phyloP scores from a whole-genome alignment of 2,888 invertebrate species.

The Agrotis clavis region DNA sequence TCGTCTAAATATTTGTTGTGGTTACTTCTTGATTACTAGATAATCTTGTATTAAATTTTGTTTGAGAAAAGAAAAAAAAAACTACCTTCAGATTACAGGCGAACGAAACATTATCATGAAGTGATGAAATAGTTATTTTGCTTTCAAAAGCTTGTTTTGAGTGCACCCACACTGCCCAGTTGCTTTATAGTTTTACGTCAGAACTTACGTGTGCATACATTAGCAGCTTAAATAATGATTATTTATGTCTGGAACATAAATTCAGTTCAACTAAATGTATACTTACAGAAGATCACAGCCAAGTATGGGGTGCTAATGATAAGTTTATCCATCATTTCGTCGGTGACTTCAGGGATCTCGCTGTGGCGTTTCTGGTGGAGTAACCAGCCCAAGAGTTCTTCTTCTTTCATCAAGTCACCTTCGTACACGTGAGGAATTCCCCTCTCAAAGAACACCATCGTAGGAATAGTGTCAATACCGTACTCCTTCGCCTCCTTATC shows the following conservation, averaged over 20 bases:
- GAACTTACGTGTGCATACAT: conserved; percentile 20
- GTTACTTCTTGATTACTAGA: neutral
- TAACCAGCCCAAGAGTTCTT: conserved; percentile 97
- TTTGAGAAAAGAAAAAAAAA: no score
- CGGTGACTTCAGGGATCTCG: conserved; percentile 97
- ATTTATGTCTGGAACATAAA: conserved; percentile 10
- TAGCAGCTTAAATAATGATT: conserved; percentile 15
- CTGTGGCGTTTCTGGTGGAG: conserved; percentile 97
- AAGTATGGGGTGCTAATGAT: conserved; percentile 95
- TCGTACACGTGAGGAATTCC: conserved; percentile 94
- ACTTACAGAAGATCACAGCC: conserved; percentile 98
- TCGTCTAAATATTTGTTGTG: no score
- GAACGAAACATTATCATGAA: conserved; percentile 18
- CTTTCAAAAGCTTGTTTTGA: conserved; percentile 30
- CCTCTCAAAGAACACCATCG: conserved; percentile 94
- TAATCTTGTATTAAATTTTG: neutral
- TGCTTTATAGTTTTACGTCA: conserved; percentile 34
- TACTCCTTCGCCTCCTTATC: conserved; percentile 97
- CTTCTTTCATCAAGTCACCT: conserved; percentile 97
- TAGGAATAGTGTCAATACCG: conserved; percentile 96
- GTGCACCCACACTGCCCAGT: conserved; percentile 33
- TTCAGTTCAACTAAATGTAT: conserved; percentile 16
- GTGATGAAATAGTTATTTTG: conserved; percentile 17
- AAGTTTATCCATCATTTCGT: conserved; percentile 98
- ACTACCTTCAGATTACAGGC: conserved; percentile 4